Percentiles rank a stretch among this genome's conserved stretches.
Conservation (phyloP, 2,113 vertebrate genomes). For the Aleadryas rufinucha region DNA sequence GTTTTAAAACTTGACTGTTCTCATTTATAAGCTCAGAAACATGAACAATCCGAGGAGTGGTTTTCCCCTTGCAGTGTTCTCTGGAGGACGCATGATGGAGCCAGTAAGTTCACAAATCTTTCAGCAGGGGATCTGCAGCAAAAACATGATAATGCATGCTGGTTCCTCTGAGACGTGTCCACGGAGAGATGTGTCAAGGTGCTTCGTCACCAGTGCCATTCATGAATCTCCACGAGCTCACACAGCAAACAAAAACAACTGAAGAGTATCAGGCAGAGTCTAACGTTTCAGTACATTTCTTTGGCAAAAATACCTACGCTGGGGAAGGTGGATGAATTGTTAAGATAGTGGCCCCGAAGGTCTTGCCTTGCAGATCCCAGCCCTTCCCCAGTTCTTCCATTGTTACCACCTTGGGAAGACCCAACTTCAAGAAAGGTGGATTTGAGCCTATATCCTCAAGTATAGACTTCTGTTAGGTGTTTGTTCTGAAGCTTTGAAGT, state of each 20-base stretch:
- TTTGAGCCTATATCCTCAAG: neutral
- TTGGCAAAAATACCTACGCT: neutral
- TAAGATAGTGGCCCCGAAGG: neutral
- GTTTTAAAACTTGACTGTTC: neutral
- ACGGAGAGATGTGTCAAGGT: neutral
- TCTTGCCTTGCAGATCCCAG: neutral
- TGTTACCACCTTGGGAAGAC: neutral
- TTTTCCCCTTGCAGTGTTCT: slow-evolving; percentile 11
- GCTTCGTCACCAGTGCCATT: neutral
- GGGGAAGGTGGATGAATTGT: neutral
- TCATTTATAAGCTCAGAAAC: neutral
- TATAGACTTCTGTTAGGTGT: neutral
- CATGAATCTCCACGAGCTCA: neutral
- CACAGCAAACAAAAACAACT: neutral
- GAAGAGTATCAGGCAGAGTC: neutral
- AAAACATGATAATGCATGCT: neutral
- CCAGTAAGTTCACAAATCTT: slow-evolving; percentile 34
- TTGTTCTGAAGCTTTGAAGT: neutral
- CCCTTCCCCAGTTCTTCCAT: neutral
- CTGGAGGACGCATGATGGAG: slow-evolving; percentile 57
- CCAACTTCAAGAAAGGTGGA: neutral
- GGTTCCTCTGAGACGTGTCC: neutral
- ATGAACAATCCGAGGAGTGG: neutral
- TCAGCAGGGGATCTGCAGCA: neutral
- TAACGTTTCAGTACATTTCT: neutral